Evolutionary conservation across 2,113 vertebrate genomes (phyloP), one percentile per base, ranked within the genome.

Genomic region (Desmodus rotundus): DNA sequence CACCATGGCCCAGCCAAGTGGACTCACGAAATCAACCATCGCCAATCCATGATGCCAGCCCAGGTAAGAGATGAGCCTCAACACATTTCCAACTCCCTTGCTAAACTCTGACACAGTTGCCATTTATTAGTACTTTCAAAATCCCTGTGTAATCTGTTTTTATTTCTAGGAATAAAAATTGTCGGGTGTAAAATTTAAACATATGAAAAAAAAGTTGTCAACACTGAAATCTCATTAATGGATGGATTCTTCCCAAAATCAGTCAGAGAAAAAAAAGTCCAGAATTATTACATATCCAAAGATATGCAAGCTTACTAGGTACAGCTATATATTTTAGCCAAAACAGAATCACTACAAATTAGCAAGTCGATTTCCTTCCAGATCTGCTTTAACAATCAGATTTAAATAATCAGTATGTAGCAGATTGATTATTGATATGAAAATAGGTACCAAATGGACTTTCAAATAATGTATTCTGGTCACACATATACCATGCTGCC

Each of bases 131-230:
- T 73, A 91, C 36, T 92, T 85, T 52, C 67, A 94, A 93, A 97
- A 47, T 50, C 33, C 31, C 28, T 68, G 7, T 77, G 36, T 65
- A 88, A 91, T 74, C 65, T 96, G 56, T 84, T 85, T 92, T 68
- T 56, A 63, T 87, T 87, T 87, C 68, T 70, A 65, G n/a, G 31
- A 87, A 72, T 92, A 80, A 92, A 85, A 84, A 88, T 89, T 81
- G 41, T 72, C 87, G 10, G 86, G 67, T 72, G 36, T 82, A 92
- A 96, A 95, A 22, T 88, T 95, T 72, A 95, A 93, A 85, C 52
- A 17, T 50, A 52, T 47, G 52, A 89, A 89, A 89, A 76, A 67
- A 88, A 87, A 93, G 10, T 17, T 95, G 26, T 82, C 82, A 95
- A 84, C 74, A 74, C 7, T 33, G n/a, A 95, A 91, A 52, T 77